Percentiles rank a stretch among this genome's conserved stretches.
Conservation (phyloP, 1,140 invertebrate genomes). For the Zaprionus nigranus region DNA sequence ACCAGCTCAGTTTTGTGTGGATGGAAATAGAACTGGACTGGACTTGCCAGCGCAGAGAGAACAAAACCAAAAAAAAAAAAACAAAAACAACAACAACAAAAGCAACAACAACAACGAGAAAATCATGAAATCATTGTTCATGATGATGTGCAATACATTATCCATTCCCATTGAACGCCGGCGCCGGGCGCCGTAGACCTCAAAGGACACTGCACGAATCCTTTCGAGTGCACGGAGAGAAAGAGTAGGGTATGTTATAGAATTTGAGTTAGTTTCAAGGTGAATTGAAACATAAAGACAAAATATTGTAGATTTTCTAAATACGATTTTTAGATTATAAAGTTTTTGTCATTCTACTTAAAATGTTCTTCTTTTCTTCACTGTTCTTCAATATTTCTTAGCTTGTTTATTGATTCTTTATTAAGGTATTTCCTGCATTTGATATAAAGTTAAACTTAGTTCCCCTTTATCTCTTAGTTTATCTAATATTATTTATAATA, state of each 20-base stretch:
- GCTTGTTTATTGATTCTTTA: no score
- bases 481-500: no score
- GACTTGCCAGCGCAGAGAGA: slow-evolving; percentile 18
- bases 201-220: slow-evolving; percentile 58
- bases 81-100: slow-evolving; percentile 1
- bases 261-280: not conserved
- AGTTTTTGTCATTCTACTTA: no score
- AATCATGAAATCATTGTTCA: slow-evolving; percentile 82
- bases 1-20: slow-evolving; percentile 13
- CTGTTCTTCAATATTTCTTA: no score
- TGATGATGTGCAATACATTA: slow-evolving; percentile 80
- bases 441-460: no score
- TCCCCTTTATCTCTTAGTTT: no score
- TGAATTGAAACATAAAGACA: not conserved
- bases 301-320: no score
- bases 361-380: no score
- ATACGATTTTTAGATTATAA: no score
- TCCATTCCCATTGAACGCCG: slow-evolving; percentile 69
- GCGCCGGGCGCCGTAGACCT: slow-evolving; percentile 37
- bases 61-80: slow-evolving; percentile 17
- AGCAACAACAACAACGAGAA: slow-evolving; percentile 30
- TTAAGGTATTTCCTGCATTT: no score
- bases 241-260: not conserved
- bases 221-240: slow-evolving; percentile 18
- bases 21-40: slow-evolving; percentile 18